Base-by-base conservation (phyloP, 37 sponge, comb jelly and placozoan species). In the Oopsacas minuta region DNA sequence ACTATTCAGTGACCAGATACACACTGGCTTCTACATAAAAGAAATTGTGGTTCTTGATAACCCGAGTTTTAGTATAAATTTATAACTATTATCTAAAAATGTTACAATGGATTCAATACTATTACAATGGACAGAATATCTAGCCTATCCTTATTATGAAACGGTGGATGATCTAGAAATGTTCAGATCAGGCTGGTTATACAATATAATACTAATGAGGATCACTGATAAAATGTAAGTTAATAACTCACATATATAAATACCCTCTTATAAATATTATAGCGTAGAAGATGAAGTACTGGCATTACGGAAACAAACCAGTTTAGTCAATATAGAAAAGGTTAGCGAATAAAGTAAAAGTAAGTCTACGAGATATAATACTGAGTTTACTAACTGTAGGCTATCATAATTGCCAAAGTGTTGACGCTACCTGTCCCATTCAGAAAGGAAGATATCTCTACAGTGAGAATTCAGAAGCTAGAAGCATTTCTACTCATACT, bases 171-270 rank as follows among this genome's bases (percentile, higher is more conserved):
- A 61, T 34, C 5, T 10, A 3, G 75, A 61, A 25, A n/a, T n/a
- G 75, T 61, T 61, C 22, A 61, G 75, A 12, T 61, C 75, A 20
- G 75, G 28, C 20, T 61, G 75, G 75, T 34, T 61, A 34, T 61
- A 61, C 75, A 61, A 61, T 61, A 34, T 61, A 3, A 61, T 61
- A 10, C 75, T 61, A n/a, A 61, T 61, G 75, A 61, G 75, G 75
- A 61, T 61, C 30, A 61, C 17, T 25, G 30, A 61, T 20, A 61
- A 61, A 61, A 61, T 61, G 75, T 61, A n/a, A 61, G 75, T 61
- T 25, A 32, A n/a, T 34, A 61, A n/a, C 22, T 20, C 28, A 61
- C n/a, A n/a, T 42, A 42, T 17, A 42, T 42, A 17, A 42, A 42
- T 15, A 15, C 49, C 15, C 22, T 20, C 1, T 61, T 25, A 32